phyloP scores from a whole-genome alignment of 2,888 invertebrate species.

The Altica lythri region DNA sequence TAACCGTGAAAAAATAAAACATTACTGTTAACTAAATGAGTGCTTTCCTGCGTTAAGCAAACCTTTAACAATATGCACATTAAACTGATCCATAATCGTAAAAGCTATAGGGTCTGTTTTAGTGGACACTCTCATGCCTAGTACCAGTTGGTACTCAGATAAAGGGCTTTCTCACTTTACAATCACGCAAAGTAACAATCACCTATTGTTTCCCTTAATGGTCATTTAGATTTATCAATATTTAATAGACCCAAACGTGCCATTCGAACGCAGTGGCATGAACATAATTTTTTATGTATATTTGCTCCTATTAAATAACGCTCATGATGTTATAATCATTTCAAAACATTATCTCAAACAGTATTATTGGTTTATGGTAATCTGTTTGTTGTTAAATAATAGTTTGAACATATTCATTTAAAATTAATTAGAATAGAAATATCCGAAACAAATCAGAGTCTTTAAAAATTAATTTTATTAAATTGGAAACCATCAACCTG shows the following conservation, averaged over 20 bases:
- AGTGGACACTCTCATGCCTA: too few species aligned
- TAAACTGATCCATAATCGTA: conserved; percentile 13
- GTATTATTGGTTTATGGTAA: too few species aligned
- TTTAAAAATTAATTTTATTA: conserved; percentile 5
- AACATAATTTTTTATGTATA: conserved; percentile 26
- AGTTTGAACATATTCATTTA: too few species aligned
- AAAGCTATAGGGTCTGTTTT: conserved; percentile 20
- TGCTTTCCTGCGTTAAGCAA: conserved; percentile 13
- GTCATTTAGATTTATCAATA: conserved; percentile 48
- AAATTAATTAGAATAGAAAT: too few species aligned
- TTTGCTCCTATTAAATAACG: conserved; percentile 26
- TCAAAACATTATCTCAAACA: conserved; percentile 10
- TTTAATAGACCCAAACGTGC: conserved; percentile 32
- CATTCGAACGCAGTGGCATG: conserved; percentile 23
- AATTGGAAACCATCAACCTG: conserved; percentile 12
- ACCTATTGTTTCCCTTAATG: conserved; percentile 50
- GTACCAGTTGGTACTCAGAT: conserved; percentile 46
- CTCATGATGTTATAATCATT: conserved; percentile 23
- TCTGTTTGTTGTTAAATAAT: too few species aligned
- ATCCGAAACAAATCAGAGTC: too few species aligned
- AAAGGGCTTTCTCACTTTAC: conserved; percentile 28
- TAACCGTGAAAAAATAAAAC: conserved; percentile 26
- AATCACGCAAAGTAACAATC: conserved; percentile 52
- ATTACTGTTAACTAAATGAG: conserved; percentile 26
- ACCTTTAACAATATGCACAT: too few species aligned